Evolutionary conservation across 2,888 invertebrate species (phyloP), one percentile per base, ranked within the genome.

Genomic region (Crocallis elinguaria): DNA sequence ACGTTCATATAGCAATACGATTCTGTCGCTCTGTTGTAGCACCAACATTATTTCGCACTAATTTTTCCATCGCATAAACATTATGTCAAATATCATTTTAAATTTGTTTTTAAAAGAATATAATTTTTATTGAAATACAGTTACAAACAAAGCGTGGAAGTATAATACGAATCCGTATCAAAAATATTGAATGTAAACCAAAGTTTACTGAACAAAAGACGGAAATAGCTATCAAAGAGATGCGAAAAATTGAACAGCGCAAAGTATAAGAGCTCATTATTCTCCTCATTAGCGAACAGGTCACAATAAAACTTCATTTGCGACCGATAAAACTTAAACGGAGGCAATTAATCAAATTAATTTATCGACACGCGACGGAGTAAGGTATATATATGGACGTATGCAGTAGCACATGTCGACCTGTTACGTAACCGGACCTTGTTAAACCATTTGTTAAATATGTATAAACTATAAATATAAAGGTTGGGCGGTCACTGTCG

Each of bases 271-370:
- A n/a, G 16, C 16, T 44, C 35, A 36, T 45, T 45, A 35, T 27
- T 44, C 17, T 12, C 8, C 27, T 45, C 16, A 36, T 45, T 36
- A 45, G 27, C n/a, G 9, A 11, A 0, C 21, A 8, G 17, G 23
- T 44, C 23, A 25, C 12, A 27, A 45, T n/a, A 25, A 45, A 49
- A 29, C 27, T 57, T 27, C 37, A 49, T 36, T 36, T 35, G 35
- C 36, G 45, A 9, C 43, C 37, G 39, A 50, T 55, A 32, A 36
- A 52, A 49, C 49, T 45, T 46, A 52, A 59, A 55, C 43, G 19
- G 19, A 16, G 12, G 51, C 29, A 45, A 45, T 45, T 45, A 51
- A 46, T 53, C 38, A 41, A 41, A 53, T 50, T 60, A 57, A 60
- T 60, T 57, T 49, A 50, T 23, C 29, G 17, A 45, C 36, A 29